These are phyloP conservation scores for Belonocnema kinseyi DNA, from an alignment of 1,140 invertebrate genomes.

Conservation along the genomic window DNA sequence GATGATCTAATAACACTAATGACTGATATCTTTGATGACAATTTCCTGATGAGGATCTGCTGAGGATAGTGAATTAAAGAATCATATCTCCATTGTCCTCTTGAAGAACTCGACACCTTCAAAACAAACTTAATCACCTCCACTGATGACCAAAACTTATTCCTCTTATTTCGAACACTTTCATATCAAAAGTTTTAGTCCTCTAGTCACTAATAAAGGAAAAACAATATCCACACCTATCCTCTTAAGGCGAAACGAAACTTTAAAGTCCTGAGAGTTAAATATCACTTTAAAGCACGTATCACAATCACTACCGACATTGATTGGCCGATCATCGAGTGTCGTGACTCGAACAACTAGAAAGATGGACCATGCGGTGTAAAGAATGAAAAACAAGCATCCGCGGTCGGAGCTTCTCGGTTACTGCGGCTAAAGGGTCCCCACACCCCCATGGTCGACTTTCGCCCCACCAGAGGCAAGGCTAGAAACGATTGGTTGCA, in stretches of 20 bases:
- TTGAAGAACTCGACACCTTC: too few relatives aligned
- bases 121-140: too few relatives aligned
- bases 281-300: constrained; percentile 20
- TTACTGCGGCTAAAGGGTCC: constrained; percentile 57
- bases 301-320: constrained; percentile 19
- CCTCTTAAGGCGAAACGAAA: neutral
- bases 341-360: constrained; percentile 19
- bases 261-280: neutral
- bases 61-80: too few relatives aligned
- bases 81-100: too few relatives aligned
- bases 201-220: neutral
- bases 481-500: constrained; percentile 40
- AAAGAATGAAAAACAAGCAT: constrained; percentile 45
- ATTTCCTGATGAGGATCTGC: too few relatives aligned
- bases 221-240: constrained; percentile 13
- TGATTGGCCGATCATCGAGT: constrained; percentile 18
- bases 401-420: constrained; percentile 60
- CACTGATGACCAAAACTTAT: too few relatives aligned
- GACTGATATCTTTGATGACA: too few relatives aligned
- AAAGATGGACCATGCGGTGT: constrained; percentile 18
- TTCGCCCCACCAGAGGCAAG: constrained; percentile 39
- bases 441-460: constrained; percentile 54
- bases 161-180: too few relatives aligned
- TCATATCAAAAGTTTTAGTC: neutral
- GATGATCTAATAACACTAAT: neutral